These are phyloP conservation scores for Argynnis bischoffii DNA, from an alignment of 2,888 invertebrate genomes.

Conservation along the genomic window DNA sequence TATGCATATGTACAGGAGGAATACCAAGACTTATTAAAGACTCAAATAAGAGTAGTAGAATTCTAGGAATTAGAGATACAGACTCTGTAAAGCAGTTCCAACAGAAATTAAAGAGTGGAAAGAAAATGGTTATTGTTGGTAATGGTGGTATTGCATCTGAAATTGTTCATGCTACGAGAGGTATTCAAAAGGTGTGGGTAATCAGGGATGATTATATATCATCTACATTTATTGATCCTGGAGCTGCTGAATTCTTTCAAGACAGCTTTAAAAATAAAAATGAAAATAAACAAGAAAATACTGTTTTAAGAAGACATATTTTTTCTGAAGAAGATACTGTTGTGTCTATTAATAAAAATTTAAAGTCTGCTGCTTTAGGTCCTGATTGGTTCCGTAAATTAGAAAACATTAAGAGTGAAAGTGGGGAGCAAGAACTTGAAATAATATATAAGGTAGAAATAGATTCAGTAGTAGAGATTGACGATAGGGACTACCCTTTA, in stretches of 20 bases:
- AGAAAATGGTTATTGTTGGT: constrained; percentile 92
- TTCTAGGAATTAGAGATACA: constrained; percentile 96
- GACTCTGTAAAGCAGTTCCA: constrained; percentile 94
- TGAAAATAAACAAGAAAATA: constrained; percentile 45
- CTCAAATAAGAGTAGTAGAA: constrained; percentile 81
- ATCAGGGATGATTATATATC: constrained; percentile 96
- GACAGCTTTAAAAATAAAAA: constrained; percentile 59
- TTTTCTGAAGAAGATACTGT: constrained; percentile 83
- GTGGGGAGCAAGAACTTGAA: constrained; percentile 74
- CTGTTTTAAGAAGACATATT: constrained; percentile 84
- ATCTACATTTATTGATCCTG: constrained; percentile 97
- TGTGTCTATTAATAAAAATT: constrained; percentile 64
- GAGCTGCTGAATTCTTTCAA: constrained; percentile 96
- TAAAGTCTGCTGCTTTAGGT: constrained; percentile 94
- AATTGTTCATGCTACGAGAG: constrained; percentile 92
- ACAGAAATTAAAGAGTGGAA: constrained; percentile 85
- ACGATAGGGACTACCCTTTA: constrained; percentile 84
- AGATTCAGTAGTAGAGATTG: constrained; percentile 61
- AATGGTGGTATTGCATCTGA: constrained; percentile 99
- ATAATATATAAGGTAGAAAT: constrained; percentile 85
- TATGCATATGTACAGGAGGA: constrained; percentile 96
- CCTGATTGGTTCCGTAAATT: constrained; percentile 96
- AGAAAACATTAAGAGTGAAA: constrained; percentile 79
- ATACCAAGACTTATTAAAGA: constrained; percentile 89
- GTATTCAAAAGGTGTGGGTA: constrained; percentile 95